Evolutionary conservation across 2,888 invertebrate species (phyloP).

Genomic region (Galeruca laticollis): DNA sequence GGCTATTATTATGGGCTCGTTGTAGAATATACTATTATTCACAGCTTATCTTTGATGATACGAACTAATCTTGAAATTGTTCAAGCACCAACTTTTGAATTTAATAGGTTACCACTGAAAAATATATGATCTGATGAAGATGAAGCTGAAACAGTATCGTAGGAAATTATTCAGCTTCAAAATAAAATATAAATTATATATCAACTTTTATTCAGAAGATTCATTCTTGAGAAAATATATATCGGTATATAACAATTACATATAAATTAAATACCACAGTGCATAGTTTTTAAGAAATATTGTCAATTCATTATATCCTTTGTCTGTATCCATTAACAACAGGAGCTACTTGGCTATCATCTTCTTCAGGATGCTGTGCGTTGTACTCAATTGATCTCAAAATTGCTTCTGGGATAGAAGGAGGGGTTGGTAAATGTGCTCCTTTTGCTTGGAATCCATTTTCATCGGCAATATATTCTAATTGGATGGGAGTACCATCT

Average conservation of each 20-base stretch:
- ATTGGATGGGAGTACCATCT: slow-evolving; percentile 69
- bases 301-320: slow-evolving; percentile 28
- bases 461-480: slow-evolving; percentile 71
- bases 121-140: too few relatives aligned
- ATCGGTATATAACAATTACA: slow-evolving; percentile 39
- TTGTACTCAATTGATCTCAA: slow-evolving; percentile 76
- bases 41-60: too few relatives aligned
- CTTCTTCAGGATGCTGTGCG: slow-evolving; percentile 74
- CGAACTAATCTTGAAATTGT: too few relatives aligned
- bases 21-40: too few relatives aligned
- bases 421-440: slow-evolving; percentile 71
- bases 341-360: slow-evolving; percentile 41
- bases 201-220: too few relatives aligned
- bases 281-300: neutral
- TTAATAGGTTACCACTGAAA: too few relatives aligned
- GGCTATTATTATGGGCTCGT: too few relatives aligned
- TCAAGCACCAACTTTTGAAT: too few relatives aligned
- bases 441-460: slow-evolving; percentile 71
- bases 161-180: too few relatives aligned
- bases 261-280: slow-evolving; percentile 37
- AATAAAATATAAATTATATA: too few relatives aligned
- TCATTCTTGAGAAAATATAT: too few relatives aligned
- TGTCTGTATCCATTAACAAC: slow-evolving; percentile 32
- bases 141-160: too few relatives aligned
- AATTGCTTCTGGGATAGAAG: slow-evolving; percentile 78